Base-by-base conservation (phyloP, 2,888 invertebrate species). In the Sthenelais limicola region DNA sequence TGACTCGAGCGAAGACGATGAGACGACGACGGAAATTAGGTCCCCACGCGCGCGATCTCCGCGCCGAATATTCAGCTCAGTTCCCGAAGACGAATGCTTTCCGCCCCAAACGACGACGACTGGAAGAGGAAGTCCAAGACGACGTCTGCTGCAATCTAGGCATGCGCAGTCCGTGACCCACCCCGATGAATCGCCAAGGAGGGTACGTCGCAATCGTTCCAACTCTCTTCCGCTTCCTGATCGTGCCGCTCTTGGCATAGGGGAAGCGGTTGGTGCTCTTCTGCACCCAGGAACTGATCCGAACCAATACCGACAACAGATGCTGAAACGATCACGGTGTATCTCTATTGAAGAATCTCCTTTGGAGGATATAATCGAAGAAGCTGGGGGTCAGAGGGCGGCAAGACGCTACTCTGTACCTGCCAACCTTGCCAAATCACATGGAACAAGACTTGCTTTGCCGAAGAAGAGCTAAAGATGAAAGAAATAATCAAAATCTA, bases 151-250 rank as follows among this genome's bases (percentile, higher is more conserved):
- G 4, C 70, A 70, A 35, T 51, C 49, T 5, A 30, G 68, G 18
- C 68, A 68, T 49, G 51, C 68, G 9, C 68, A 68, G 49, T 68
- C 68, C n/a, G 30, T 54, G 38, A 26, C 32, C 38, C 51, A 54
- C 56, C 38, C 56, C 15, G 70, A 70, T 18, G 70, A 70, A n/a
- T 54, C 52, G 1, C 70, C 70, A 26, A 28, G 68, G 9, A 33
- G 70, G 24, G 33, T 32, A 43, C 54, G 70, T n/a, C 49, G 51
- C 33, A 52, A 54, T n/a, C 52, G 70, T 30, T 70, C 70, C 52
- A 70, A 70, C 70, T 70, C 70, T n/a, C 54, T 70, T 49, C 70
- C 70, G 54, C 70, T 70, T 28, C 70, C 70, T 4, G 70, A 70
- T 43, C 35, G 52, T 26, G 43, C 52, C 21, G 26, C 48, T 24